A percentile compares a stretch with the other conserved stretches of the same genome.
phyloP scores from a whole-genome alignment of 1,140 invertebrate genomes.

The Lethocerus indicus region DNA sequence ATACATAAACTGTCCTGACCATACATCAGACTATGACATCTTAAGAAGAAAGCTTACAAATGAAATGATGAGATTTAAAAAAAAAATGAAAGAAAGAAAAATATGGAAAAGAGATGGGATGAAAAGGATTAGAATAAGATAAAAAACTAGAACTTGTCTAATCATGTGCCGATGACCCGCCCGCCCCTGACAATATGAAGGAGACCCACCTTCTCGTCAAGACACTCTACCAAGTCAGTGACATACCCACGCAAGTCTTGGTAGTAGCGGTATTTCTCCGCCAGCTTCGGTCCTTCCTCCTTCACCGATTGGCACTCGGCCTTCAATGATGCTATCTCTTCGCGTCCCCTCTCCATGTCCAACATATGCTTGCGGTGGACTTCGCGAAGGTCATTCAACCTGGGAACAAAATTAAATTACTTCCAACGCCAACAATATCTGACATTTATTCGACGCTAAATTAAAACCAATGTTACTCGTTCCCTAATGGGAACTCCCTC shows the following conservation, averaged over 20 bases:
- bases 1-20: no score
- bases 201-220: constrained; percentile 69
- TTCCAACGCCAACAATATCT: background rate
- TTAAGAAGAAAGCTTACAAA: no score
- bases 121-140: no score
- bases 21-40: no score
- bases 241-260: constrained; percentile 92
- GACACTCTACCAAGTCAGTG: constrained; percentile 90
- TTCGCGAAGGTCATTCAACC: constrained; percentile 36
- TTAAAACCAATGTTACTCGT: background rate
- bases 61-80: no score
- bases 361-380: constrained; percentile 35
- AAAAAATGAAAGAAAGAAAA: no score
- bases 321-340: constrained; percentile 41
- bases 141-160: background rate
- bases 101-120: no score
- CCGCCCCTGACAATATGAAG: constrained; percentile 1
- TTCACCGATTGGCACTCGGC: constrained; percentile 40
- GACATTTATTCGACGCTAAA: background rate
- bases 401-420: constrained; percentile 18
- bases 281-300: constrained; percentile 45
- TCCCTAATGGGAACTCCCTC: background rate
- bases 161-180: background rate
- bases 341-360: constrained; percentile 30
- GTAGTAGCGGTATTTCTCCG: constrained; percentile 73